Evolutionary conservation across 2,113 vertebrate species (phyloP), one percentile per base, ranked within the genome.

Genomic region (Campylomormyrus tamandua): DNA sequence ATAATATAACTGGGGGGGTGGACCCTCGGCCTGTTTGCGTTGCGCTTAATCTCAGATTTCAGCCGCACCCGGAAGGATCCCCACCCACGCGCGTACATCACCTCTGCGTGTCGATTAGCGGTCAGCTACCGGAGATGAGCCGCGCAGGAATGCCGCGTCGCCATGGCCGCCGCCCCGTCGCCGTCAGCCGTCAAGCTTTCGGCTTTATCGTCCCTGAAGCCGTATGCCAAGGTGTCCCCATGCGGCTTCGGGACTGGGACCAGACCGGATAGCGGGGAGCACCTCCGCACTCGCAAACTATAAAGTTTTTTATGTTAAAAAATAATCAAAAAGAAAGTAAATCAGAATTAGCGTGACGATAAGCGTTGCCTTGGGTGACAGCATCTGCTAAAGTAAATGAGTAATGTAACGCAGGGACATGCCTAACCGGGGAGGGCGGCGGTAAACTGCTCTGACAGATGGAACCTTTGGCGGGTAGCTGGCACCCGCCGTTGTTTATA

Each of bases 381-480:
- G 83, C 45, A 86, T 35, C 50, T 53, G 85, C 85, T 87, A 87
- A 80, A 52, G 50, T 53, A 87, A 87, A 87, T 87, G 48, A 87
- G 48, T 87, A 87, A 87, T 87, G 85, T 87, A 56, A 39, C 15
- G 50, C 48, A 9, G 9, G 85, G 50, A 87, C 50, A 24, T 2
- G 50, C 13, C 49, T 53, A 39, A 19, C 46, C n/a, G 50, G 85
- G 50, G 85, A 87, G 85, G 85, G 17, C 31, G 24, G 50, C 85
- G n/a, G 27, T 87, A 52, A 52, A 35, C 27, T 56, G 85, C 35
- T 87, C 35, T 87, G 85, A 87, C 85, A 87, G 85, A 87, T 87
- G 85, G 85, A 87, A 87, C 50, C 85, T 87, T 87, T 87, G 21
- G 85, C n/a, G 31, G 85, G 49, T 56, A 87, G 85, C 85, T 87